Evolutionary conservation across 2,797 vertebrate genomes (phyloP).

Genomic region (Sardinella longiceps): DNA sequence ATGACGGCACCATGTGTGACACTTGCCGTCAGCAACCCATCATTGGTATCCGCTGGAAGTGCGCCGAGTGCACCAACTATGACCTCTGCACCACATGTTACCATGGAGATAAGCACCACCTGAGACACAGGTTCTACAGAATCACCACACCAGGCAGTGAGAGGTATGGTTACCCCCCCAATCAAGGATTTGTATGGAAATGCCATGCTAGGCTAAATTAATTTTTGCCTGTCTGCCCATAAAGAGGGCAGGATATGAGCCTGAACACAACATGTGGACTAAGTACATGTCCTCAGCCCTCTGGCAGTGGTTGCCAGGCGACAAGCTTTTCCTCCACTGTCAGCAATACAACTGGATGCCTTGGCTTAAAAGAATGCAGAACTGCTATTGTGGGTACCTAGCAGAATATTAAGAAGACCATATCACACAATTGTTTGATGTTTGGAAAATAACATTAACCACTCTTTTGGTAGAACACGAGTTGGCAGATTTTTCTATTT

Average conservation of each 20-base stretch:
- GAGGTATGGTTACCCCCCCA: slow-evolving; percentile 74
- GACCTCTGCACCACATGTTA: slow-evolving; percentile 99
- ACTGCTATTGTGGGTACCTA: background rate
- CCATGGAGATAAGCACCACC: slow-evolving; percentile 98
- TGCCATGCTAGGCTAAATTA: background rate
- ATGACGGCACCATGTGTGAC: slow-evolving; percentile 99
- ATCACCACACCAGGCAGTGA: slow-evolving; percentile 99
- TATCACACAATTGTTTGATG: background rate
- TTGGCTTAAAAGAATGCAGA: slow-evolving; percentile 13
- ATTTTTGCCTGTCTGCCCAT: background rate
- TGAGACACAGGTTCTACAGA: slow-evolving; percentile 97
- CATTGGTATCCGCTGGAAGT: slow-evolving; percentile 99
- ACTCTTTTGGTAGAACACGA: background rate
- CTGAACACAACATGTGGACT: slow-evolving; percentile 51
- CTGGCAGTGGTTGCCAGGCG: slow-evolving; percentile 69
- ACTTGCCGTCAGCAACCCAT: slow-evolving; percentile 98
- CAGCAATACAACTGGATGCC: slow-evolving; percentile 33
- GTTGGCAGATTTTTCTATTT: background rate
- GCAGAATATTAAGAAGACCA: background rate
- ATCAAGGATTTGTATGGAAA: background rate
- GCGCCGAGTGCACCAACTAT: slow-evolving; percentile 98
- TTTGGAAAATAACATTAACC: background rate
- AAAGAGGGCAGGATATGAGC: background rate
- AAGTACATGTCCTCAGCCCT: slow-evolving; percentile 56
- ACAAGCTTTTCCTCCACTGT: slow-evolving; percentile 65